phyloP scores from a whole-genome alignment of 2,113 vertebrate genomes.

The Lontra canadensis region DNA sequence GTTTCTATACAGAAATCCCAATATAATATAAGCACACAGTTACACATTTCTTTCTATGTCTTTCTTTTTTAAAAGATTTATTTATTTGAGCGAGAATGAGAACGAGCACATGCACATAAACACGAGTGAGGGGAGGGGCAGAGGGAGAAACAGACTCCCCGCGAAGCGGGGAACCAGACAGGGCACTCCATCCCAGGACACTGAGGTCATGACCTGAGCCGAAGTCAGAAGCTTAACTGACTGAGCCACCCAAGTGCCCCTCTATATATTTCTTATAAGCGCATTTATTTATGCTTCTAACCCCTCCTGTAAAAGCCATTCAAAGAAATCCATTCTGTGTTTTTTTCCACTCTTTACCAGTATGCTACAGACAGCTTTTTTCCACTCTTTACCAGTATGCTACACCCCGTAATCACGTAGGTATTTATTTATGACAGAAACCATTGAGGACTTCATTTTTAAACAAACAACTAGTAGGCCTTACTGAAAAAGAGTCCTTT shows the following conservation, averaged over 20 bases:
- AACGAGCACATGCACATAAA: not conserved
- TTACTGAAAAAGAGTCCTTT: not conserved
- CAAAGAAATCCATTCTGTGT: not conserved
- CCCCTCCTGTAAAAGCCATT: not conserved
- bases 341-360: too few relatives aligned
- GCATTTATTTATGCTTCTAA: not conserved
- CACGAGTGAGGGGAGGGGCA: not conserved
- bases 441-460: not conserved
- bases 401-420: not conserved
- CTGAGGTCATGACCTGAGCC: not conserved
- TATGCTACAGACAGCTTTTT: not conserved
- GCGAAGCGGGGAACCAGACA: not conserved
- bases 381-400: not conserved
- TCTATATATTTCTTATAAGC: not conserved
- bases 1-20: not conserved
- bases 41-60: not conserved
- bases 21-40: not conserved
- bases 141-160: not conserved
- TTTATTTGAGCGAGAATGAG: not conserved
- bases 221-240: not conserved
- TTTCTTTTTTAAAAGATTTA: not conserved
- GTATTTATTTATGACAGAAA: not conserved
- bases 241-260: not conserved
- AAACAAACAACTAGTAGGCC: not conserved
- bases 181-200: not conserved